Conservation (phyloP, 2,888 invertebrate species). For the Thymelicus lineola region DNA sequence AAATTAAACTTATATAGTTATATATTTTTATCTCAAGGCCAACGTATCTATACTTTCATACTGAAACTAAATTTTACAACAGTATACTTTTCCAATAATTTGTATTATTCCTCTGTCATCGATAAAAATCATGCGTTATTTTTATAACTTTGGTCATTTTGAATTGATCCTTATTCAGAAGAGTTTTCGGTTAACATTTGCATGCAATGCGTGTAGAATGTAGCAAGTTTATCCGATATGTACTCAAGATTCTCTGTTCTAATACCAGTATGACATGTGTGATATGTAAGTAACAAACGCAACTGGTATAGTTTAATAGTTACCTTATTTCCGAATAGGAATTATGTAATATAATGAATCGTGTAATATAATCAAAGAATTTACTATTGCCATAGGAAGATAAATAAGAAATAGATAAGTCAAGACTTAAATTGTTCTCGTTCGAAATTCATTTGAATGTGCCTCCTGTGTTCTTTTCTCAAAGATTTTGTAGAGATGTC, state of each 20-base stretch:
- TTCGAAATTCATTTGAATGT: neutral
- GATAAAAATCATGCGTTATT: neutral
- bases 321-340: slow-evolving; percentile 61
- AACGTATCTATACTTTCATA: slow-evolving; percentile 16
- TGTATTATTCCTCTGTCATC: too few species aligned
- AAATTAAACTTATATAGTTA: neutral
- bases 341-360: slow-evolving; percentile 46
- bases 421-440: slow-evolving; percentile 14
- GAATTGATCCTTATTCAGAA: neutral
- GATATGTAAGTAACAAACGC: slow-evolving; percentile 63
- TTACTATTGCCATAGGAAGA: slow-evolving; percentile 37
- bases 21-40: slow-evolving; percentile 28
- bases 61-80: neutral
- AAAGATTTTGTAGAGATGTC: slow-evolving; percentile 14
- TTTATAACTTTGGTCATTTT: neutral
- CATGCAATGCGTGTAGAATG: neutral
- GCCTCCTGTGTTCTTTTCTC: slow-evolving; percentile 6
- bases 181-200: neutral
- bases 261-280: slow-evolving; percentile 59
- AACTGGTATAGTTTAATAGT: slow-evolving; percentile 58
- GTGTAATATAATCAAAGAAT: slow-evolving; percentile 27
- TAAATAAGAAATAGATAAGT: slow-evolving; percentile 26
- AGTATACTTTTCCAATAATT: neutral
- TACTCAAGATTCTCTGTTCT: slow-evolving; percentile 32
- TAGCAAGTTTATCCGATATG: slow-evolving; percentile 13